Conservation (phyloP, 2,797 vertebrate genomes). For the Hybognathus amarus region DNA sequence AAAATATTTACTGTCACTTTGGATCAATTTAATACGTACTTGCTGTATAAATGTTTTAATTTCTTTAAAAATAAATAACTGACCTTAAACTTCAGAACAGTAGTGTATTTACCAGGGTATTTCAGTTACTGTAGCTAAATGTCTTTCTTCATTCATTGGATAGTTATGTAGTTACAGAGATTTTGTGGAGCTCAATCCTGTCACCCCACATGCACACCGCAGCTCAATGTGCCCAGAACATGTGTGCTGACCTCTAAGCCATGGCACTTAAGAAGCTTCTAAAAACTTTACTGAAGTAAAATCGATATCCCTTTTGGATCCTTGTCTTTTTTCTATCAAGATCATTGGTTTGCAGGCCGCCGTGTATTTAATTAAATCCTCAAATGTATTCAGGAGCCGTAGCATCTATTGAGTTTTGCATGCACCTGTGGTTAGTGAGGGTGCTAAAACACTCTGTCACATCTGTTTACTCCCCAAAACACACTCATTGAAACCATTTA, state of each 20-base stretch:
- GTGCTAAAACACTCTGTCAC: constrained; percentile 41
- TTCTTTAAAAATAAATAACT: neutral
- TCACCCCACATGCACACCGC: neutral
- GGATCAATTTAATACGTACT: neutral
- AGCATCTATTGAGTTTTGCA: constrained; percentile 6
- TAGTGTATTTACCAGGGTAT: neutral
- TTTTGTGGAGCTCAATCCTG: neutral
- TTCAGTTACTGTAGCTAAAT: neutral
- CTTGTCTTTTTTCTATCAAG: neutral
- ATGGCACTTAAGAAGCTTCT: neutral
- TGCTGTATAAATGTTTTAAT: neutral
- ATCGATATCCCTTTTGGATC: neutral
- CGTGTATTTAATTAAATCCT: constrained; percentile 45
- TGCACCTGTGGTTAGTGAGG: constrained; percentile 35
- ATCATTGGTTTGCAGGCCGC: neutral
- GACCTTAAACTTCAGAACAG: neutral
- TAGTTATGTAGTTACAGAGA: neutral
- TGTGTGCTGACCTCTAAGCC: neutral
- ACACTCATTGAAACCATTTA: constrained; percentile 45
- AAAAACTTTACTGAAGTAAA: neutral
- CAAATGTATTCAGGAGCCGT: constrained; percentile 8
- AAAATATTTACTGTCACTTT: neutral
- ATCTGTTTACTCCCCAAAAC: constrained; percentile 46
- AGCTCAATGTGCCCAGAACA: neutral
- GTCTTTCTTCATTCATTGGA: neutral